Evolutionary conservation across 2,888 invertebrate genomes (phyloP).

Genomic region (Phasia obesa): DNA sequence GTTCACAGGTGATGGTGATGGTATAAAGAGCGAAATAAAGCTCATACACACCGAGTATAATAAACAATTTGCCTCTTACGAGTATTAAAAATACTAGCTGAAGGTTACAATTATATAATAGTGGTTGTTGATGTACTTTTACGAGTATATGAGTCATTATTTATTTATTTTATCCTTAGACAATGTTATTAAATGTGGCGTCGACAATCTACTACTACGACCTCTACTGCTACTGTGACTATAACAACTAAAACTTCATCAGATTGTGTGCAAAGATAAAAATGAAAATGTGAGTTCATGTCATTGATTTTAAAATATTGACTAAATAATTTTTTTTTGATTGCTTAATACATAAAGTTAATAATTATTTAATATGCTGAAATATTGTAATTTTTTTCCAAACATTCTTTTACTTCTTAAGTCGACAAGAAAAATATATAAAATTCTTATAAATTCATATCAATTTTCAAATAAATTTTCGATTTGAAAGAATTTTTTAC

Average conservation of each 20-base stretch:
- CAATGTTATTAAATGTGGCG: slow-evolving; percentile 59
- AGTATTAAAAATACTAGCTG: neutral
- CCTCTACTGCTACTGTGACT: slow-evolving; percentile 22
- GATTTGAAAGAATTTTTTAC: no score
- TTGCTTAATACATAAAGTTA: no score
- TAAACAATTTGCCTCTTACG: slow-evolving; percentile 28
- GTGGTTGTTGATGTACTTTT: slow-evolving; percentile 4
- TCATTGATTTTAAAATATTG: no score
- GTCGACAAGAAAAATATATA: no score
- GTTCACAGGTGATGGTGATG: no score
- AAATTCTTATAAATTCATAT: no score
- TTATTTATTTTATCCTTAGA: slow-evolving; percentile 32
- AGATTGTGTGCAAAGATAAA: slow-evolving; percentile 32
- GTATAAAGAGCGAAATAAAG: slow-evolving; percentile 7
- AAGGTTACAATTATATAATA: slow-evolving; percentile 60
- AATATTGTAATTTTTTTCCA: no score
- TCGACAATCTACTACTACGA: slow-evolving; percentile 30
- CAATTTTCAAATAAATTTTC: no score
- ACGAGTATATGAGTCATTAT: slow-evolving; percentile 37
- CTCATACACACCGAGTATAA: slow-evolving; percentile 33
- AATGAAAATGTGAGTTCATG: no score
- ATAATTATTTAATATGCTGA: no score
- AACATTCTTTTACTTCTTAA: no score
- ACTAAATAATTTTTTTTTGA: no score
- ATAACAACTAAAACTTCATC: neutral